Base-by-base conservation (phyloP, 2,113 vertebrate genomes). In the Mormyrus lacerda region DNA sequence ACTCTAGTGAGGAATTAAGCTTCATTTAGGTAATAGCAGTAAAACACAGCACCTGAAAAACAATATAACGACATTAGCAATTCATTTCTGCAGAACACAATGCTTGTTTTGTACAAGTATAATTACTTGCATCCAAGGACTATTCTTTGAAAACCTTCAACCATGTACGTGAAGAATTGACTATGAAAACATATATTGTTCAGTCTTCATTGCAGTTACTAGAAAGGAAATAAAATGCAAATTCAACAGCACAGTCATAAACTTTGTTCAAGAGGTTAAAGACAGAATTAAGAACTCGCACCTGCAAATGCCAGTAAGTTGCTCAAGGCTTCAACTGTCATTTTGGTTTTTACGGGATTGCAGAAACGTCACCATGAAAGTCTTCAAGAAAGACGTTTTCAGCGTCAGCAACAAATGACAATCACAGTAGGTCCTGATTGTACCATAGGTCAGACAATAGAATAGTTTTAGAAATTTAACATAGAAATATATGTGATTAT, bases 21-120 rank as follows among this genome's bases (percentile, higher is more conserved):
- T 50, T 47, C 21, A 85, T 47, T n/a, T 85, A 85, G 21, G 10
- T 47, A 85, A 47, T 24, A 27, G 47, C 83, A 85, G 45, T 85
- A 85, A 85, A 85, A 48, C 83, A 85, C 50, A 19, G 82, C 48
- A 85, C 24, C 83, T 85, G 44, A 85, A 85, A 21, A 13, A n/a
- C 42, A 85, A 79, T 42, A 42, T 79, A 19, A 79, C 5, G 31
- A 76, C 31, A 79, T 42, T 39, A 76, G 39, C 69, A 39, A 17
- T 65, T 27, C 58, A 76, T 76, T 39, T 76, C 17, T 79, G 73
- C 73, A 79, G 35, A 79, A 79, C 73, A 79, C 10, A 27, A 69
- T 15, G 61, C 35, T 79, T 79, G 35, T 79, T 79, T 79, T 42
- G 8, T 39, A 79, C 35, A 45, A n/a, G n/a, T 85, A 50, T n/a